Percentiles rank a stretch among this genome's conserved stretches.
phyloP scores from a whole-genome alignment of 1,140 invertebrate species.

The Drusus annulatus region DNA sequence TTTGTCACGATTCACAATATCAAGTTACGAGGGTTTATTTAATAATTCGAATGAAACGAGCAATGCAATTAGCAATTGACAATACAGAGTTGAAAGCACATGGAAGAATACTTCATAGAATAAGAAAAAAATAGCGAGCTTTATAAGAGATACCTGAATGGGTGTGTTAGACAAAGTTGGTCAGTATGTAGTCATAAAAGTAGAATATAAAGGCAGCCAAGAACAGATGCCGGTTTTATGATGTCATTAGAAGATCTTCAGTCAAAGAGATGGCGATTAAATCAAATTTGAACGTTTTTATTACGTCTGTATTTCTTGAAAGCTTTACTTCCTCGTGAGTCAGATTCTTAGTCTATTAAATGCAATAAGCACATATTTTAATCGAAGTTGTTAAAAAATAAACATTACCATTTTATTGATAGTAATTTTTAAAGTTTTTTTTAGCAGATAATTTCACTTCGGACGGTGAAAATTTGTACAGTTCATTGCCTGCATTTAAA shows the following conservation, averaged over 20 bases:
- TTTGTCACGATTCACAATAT: background rate
- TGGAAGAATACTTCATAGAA: background rate
- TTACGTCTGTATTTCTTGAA: background rate
- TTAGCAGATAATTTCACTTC: no score
- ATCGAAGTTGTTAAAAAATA: no score
- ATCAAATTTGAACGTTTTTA: background rate
- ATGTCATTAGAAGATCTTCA: background rate
- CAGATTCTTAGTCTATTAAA: no score
- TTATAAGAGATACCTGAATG: slow-evolving; percentile 1
- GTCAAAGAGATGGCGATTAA: slow-evolving; percentile 10
- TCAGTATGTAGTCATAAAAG: slow-evolving; percentile 15
- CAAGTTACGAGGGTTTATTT: background rate
- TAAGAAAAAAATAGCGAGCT: background rate
- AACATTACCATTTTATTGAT: no score
- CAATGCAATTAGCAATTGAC: background rate
- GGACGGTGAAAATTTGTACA: no score
- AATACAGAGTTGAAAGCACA: background rate
- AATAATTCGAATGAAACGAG: background rate
- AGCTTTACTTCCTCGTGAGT: no score
- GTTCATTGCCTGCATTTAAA: no score
- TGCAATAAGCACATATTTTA: no score
- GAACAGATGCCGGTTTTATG: slow-evolving; percentile 17
- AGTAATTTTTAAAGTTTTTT: no score
- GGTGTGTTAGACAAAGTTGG: slow-evolving; percentile 2
- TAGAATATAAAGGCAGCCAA: slow-evolving; percentile 12